A percentile compares a stretch with the other conserved stretches of the same genome.
Evolutionary conservation across 2,797 vertebrate genomes (phyloP).

Genomic region (Erethizon dorsatum): DNA sequence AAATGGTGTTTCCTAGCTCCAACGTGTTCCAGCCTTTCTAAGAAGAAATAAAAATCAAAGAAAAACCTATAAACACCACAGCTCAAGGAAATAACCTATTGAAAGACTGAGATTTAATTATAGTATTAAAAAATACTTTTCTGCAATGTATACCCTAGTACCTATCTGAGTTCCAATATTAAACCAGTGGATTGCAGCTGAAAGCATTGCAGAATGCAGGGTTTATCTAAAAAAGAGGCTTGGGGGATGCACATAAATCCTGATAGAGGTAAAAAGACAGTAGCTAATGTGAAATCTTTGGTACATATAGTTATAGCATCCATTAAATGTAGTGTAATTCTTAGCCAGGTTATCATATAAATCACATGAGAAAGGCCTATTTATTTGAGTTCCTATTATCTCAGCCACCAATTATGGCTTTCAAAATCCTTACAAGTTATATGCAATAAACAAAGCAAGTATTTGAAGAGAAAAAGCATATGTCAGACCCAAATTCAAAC

Average conservation of each 20-base stretch:
- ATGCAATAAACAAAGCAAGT: neutral
- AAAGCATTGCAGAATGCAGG: neutral
- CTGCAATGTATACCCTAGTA: neutral
- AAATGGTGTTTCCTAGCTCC: neutral
- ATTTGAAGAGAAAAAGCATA: neutral
- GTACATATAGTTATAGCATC: neutral
- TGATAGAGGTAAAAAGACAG: neutral
- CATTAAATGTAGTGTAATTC: neutral
- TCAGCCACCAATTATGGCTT: neutral
- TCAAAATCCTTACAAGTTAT: neutral
- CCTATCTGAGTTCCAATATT: neutral
- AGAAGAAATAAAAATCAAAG: conserved; percentile 19
- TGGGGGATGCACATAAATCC: neutral
- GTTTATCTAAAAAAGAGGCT: neutral
- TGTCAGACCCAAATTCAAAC: neutral
- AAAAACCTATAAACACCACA: neutral
- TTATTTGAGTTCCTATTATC: neutral
- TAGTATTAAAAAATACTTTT: neutral
- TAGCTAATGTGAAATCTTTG: neutral
- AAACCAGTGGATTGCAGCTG: neutral
- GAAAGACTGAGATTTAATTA: neutral
- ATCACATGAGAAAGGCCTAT: neutral
- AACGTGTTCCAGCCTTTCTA: neutral
- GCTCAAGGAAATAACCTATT: neutral
- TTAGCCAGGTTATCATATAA: neutral